Evolutionary conservation across 2,888 invertebrate species (phyloP), one percentile per base, ranked within the genome.

Genomic region (Caenorhabditis sp.): DNA sequence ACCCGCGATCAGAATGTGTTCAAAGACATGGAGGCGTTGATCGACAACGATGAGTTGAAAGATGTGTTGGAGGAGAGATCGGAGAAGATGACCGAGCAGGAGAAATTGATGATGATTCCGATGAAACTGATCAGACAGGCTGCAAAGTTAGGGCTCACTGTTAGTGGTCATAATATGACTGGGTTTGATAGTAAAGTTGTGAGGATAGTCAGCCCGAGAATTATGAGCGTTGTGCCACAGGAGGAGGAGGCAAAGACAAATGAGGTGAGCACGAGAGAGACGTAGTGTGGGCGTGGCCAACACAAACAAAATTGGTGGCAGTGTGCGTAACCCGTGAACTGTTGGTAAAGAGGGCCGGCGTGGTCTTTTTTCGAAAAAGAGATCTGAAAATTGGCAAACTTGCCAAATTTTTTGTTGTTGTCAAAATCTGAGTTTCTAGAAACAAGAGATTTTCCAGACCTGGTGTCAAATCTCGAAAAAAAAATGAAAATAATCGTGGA

Each of bases 111-210:
- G 69, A 43, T 67, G 62, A 60, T 66, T 26, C 72, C 76, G 2
- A 65, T 72, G 63, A 66, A 63, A 19, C n/a, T 76, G 59, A 70
- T 76, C 0, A 58, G 76, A 59, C 62, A 66, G 6, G 75, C 68
- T 19, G 70, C 78, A 2, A 80, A 81, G 53, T 37, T 81, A 1
- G 75, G 70, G 8, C 26, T 77, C 2, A 62, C 68, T 19, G 19
- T 79, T 58, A 57, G 65, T 2, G 80, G 80, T 0, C 43, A 76
- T 19, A 79, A 81, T 36, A 62, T 61, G 14, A 60, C 63, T 1
- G 66, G 66, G 55, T 60, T 74, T 31, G 69, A 69, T n/a, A 36
- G 24, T 51, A 74, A 74, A 24, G 58, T 60, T n/a, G 0, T 74
- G 10, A 69, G 63, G 58, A 58, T 62, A 24, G 76, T 65, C 58